Conservation (phyloP, 2,888 invertebrate species). For the Pachycephus smyrnensis region DNA sequence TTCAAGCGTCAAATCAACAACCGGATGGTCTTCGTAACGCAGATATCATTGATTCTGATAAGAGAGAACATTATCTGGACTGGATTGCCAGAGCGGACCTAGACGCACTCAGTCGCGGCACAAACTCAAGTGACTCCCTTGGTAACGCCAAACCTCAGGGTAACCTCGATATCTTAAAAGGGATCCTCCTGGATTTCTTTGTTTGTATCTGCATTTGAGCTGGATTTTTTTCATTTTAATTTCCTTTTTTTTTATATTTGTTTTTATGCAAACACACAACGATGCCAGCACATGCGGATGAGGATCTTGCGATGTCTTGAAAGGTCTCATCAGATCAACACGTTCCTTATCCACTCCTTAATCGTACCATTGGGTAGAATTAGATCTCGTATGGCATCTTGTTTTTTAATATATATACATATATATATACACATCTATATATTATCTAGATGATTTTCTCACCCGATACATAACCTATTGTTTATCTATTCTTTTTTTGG, state of each 20-base stretch:
- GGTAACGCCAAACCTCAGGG: constrained; percentile 53
- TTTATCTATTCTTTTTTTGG: background rate
- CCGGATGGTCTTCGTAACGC: constrained; percentile 26
- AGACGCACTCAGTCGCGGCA: constrained; percentile 48
- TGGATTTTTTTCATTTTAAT: background rate
- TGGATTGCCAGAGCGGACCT: constrained; percentile 50
- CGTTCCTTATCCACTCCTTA: background rate
- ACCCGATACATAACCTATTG: background rate
- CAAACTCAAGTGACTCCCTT: constrained; percentile 50
- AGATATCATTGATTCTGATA: constrained; percentile 33
- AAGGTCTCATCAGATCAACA: background rate
- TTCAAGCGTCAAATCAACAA: constrained; percentile 30
- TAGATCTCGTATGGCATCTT: background rate
- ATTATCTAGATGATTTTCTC: background rate
- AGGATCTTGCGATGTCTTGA: background rate
- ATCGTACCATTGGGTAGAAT: background rate
- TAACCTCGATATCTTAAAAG: constrained; percentile 56
- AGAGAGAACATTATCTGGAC: constrained; percentile 42
- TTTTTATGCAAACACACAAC: background rate
- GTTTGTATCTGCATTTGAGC: constrained; percentile 57
- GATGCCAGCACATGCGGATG: background rate
- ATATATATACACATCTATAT: background rate
- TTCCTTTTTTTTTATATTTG: background rate
- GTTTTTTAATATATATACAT: background rate
- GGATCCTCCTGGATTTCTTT: constrained; percentile 57